Conservation (phyloP, 2,888 invertebrate species). For the Bimastos eiseni region DNA sequence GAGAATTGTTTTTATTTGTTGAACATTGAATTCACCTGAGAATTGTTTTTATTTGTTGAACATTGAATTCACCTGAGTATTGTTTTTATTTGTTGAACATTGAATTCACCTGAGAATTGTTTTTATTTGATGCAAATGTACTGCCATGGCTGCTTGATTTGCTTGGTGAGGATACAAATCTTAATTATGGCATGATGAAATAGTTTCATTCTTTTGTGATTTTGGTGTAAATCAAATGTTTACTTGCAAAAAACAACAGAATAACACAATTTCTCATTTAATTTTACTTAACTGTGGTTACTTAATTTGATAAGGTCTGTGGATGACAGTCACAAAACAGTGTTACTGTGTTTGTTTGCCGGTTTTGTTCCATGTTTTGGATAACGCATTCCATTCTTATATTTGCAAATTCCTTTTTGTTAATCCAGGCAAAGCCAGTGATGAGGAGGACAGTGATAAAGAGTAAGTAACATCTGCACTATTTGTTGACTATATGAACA, state of each 20-base stretch:
- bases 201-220: background rate
- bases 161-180: background rate
- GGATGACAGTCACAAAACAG: background rate
- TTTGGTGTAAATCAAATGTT: background rate
- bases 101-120: background rate
- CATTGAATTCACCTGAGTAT: no score
- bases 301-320: background rate
- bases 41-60: background rate
- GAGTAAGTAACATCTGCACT: background rate
- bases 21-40: no score
- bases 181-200: background rate
- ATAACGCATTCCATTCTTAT: background rate
- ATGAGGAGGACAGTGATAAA: background rate
- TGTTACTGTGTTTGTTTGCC: background rate
- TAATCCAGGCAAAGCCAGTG: background rate
- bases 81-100: background rate
- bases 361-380: background rate
- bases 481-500: background rate
- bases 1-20: background rate
- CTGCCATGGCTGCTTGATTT: background rate
- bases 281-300: background rate
- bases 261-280: background rate
- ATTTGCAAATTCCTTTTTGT: background rate
- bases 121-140: background rate
- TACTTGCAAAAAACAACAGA: background rate